A percentile compares a stretch with the other conserved stretches of the same genome.
Evolutionary conservation across 2,888 invertebrate species (phyloP).

Genomic region (Orthosia gothica): DNA sequence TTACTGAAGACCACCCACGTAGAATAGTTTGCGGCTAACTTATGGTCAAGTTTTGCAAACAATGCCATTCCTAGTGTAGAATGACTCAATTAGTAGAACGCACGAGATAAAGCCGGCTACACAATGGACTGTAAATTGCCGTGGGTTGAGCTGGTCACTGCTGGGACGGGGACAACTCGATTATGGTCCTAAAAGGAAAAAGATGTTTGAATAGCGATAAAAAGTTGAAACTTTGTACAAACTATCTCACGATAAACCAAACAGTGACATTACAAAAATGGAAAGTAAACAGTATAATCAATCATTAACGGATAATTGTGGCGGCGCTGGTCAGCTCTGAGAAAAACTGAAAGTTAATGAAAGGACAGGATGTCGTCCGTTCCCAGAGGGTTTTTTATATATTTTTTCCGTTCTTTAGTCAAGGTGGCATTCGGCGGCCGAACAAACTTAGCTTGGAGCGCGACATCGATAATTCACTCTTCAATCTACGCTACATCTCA

Average conservation of each 20-base stretch:
- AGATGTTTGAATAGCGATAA: constrained; percentile 53
- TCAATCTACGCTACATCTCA: constrained; percentile 81
- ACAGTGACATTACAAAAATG: constrained; percentile 83
- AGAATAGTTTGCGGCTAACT: constrained; percentile 77
- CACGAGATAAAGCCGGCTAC: constrained; percentile 80
- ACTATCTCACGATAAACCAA: constrained; percentile 76
- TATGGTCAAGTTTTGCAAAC: constrained; percentile 89
- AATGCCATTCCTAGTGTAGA: constrained; percentile 85
- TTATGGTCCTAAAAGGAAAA: constrained; percentile 64
- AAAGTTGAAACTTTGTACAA: constrained; percentile 55
- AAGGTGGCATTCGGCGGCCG: constrained; percentile 82
- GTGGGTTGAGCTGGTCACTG: constrained; percentile 60
- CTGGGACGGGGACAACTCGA: constrained; percentile 51
- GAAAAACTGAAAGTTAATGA: constrained; percentile 84
- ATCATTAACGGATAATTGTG: constrained; percentile 87
- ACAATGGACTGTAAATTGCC: constrained; percentile 87
- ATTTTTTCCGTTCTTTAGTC: constrained; percentile 75
- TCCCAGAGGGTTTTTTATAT: constrained; percentile 80
- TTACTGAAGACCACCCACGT: constrained; percentile 84
- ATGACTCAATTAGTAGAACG: constrained; percentile 89
- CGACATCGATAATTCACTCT: constrained; percentile 89
- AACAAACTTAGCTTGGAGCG: constrained; percentile 87
- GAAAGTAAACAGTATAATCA: constrained; percentile 88
- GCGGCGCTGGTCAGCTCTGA: constrained; percentile 68
- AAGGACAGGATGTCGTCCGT: constrained; percentile 84